Base-by-base conservation (phyloP, 2,888 invertebrate genomes). In the Hedychridium roseum region DNA sequence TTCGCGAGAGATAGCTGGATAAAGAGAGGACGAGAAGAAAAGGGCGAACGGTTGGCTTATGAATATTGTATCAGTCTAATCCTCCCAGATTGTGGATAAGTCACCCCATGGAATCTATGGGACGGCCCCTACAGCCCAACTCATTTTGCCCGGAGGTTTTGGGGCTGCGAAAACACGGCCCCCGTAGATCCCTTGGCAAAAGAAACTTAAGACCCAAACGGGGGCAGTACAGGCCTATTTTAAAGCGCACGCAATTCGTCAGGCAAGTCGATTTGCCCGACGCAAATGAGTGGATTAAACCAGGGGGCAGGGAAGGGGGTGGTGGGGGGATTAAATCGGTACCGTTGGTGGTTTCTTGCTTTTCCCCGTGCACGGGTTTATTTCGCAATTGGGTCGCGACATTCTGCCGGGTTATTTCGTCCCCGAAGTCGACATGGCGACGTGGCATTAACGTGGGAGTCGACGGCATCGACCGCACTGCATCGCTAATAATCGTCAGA, bases 41-140 rank as follows among this genome's bases (percentile, higher is more conserved):
- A 43, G 50, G 58, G 57, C 57, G n/a, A n/a, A n/a, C n/a, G n/a
- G 54, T 63, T 61, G 65, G 69, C 71, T 73, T 72, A 73, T 73
- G 72, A 74, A 74, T 74, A 74, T 74, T 73, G 70, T 73, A 74
- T 72, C 73, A 74, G 66, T 54, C 70, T 73, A 70, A 74, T 74
- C 73, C 71, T 68, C 59, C 64, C 68, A 69, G 70, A 73, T 71
- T 72, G 71, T 72, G 71, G 71, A 70, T 70, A 73, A 72, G 71
- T 72, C 68, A 67, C 70, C 67, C 58, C n/a, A n/a, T n/a, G n/a
- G n/a, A n/a, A n/a, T n/a, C n/a, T n/a, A n/a, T n/a, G n/a, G n/a
- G n/a, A n/a, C n/a, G n/a, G n/a, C n/a, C n/a, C n/a, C n/a, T n/a
- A n/a, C n/a, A n/a, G n/a, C n/a, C n/a, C n/a, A n/a, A n/a, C n/a